Conservation (phyloP, 2,113 vertebrate species). For the Stegastes partitus region DNA sequence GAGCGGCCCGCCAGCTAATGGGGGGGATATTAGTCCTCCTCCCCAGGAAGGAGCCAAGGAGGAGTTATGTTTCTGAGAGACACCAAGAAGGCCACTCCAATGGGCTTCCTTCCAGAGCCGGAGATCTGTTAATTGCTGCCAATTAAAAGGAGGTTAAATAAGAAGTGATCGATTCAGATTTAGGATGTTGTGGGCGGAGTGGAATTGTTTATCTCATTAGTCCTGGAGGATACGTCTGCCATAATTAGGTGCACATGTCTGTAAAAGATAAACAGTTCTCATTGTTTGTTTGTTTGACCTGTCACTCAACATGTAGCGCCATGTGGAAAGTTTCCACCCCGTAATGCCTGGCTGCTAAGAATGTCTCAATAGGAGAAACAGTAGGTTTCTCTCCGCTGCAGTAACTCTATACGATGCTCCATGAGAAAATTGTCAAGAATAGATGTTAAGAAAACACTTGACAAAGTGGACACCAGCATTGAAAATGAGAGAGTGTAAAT, state of each 20-base stretch:
- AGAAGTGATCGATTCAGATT: conserved; percentile 77
- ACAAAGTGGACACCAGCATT: conserved; percentile 64
- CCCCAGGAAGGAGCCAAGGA: conserved; percentile 68
- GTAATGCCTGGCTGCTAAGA: conserved; percentile 46
- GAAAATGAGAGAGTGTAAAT: conserved; percentile 65
- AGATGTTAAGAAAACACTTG: conserved; percentile 68
- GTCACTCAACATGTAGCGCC: conserved; percentile 68
- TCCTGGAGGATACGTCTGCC: conserved; percentile 61
- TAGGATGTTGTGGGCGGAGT: conserved; percentile 73
- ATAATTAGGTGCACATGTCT: conserved; percentile 77
- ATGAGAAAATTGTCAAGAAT: conserved; percentile 62
- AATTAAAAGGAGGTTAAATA: conserved; percentile 78
- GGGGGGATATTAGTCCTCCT: conserved; percentile 63
- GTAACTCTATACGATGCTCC: conserved; percentile 53
- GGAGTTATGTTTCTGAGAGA: conserved; percentile 74
- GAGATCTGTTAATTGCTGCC: conserved; percentile 74
- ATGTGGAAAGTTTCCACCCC: conserved; percentile 63
- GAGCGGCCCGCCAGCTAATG: conserved; percentile 71
- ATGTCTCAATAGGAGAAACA: conserved; percentile 43
- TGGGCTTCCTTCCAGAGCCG: conserved; percentile 70
- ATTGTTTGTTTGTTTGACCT: conserved; percentile 77
- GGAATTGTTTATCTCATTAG: conserved; percentile 79
- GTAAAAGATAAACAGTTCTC: conserved; percentile 77
- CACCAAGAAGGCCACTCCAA: conserved; percentile 61
- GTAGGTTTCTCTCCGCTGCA: conserved; percentile 44